A percentile compares a stretch with the other conserved stretches of the same genome.
Conservation (phyloP, 2,797 vertebrate genomes). For the Philypnodon macrostomus region DNA sequence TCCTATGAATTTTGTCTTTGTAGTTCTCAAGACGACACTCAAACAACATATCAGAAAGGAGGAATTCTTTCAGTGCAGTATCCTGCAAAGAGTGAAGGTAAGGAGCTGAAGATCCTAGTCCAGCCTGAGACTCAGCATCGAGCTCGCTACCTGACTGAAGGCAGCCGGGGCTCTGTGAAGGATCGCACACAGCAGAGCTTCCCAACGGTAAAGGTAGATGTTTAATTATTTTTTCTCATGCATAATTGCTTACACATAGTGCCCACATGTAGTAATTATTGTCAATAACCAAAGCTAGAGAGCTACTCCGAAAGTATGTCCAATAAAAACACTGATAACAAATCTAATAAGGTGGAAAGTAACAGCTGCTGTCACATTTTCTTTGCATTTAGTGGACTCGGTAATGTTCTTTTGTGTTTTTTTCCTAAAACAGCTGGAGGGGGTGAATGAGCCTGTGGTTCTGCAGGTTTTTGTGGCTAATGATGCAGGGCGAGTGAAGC, state of each 20-base stretch:
- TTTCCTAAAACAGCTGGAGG: conserved; percentile 84
- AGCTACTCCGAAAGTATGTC: no score
- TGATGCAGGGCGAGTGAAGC: conserved; percentile 92
- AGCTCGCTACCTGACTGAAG: conserved; percentile 95
- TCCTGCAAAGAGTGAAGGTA: conserved; percentile 90
- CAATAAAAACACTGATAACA: no score
- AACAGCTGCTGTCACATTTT: no score
- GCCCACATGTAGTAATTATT: no score
- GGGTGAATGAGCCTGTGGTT: conserved; percentile 90
- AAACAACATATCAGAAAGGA: conserved; percentile 78
- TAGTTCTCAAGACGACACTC: conserved; percentile 71
- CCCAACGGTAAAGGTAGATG: conserved; percentile 90
- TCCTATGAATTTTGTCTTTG: conserved; percentile 28
- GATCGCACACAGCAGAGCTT: conserved; percentile 96
- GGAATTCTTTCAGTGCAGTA: conserved; percentile 88
- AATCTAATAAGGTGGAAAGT: no score
- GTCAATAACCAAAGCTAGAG: no score
- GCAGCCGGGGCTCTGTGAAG: conserved; percentile 96
- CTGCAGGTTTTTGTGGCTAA: conserved; percentile 97
- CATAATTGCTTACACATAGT: background rate
- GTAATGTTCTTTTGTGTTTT: conserved; percentile 1
- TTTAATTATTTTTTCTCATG: background rate
- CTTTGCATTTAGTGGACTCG: no score
- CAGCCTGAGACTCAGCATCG: conserved; percentile 97
- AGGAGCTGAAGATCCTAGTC: conserved; percentile 93